Percentiles rank a stretch among this genome's conserved stretches.
phyloP scores from a whole-genome alignment of 1,140 invertebrate species.

The Bombus waltoni region DNA sequence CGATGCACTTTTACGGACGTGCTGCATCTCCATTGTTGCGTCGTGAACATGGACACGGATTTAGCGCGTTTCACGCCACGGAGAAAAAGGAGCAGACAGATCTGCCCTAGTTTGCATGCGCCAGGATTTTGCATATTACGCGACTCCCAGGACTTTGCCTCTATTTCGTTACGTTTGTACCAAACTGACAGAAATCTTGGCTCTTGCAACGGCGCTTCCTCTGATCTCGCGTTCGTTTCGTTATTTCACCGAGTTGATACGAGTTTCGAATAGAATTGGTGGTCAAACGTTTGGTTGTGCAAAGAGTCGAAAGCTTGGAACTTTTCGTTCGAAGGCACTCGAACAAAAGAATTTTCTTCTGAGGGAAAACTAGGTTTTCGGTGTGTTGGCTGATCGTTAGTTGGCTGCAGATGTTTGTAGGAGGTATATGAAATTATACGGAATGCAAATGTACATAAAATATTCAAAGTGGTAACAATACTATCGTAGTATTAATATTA shows the following conservation, averaged over 20 bases:
- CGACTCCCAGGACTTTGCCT: not conserved
- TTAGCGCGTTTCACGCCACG: not conserved
- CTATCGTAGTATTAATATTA: no score
- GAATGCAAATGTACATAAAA: no score
- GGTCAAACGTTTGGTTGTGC: no score
- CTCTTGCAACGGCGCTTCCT: not conserved
- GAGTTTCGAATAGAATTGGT: not conserved
- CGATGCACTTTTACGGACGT: conserved; percentile 42
- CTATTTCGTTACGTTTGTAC: not conserved
- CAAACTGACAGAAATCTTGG: not conserved
- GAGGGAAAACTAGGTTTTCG: no score
- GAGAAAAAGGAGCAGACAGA: conserved; percentile 5
- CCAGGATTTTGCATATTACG: conserved; percentile 3
- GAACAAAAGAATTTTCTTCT: no score
- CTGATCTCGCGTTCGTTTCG: not conserved
- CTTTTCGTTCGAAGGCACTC: no score
- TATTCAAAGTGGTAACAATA: no score
- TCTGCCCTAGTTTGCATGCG: conserved; percentile 7
- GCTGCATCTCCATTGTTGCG: conserved; percentile 38
- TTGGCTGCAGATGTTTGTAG: no score
- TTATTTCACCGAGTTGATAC: not conserved
- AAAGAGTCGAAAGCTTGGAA: no score
- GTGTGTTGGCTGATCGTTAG: no score
- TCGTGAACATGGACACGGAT: conserved; percentile 1
- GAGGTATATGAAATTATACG: no score